These are phyloP conservation scores for Rhopalosiphum padi DNA, from an alignment of 1,140 invertebrate genomes.

Conservation along the genomic window DNA sequence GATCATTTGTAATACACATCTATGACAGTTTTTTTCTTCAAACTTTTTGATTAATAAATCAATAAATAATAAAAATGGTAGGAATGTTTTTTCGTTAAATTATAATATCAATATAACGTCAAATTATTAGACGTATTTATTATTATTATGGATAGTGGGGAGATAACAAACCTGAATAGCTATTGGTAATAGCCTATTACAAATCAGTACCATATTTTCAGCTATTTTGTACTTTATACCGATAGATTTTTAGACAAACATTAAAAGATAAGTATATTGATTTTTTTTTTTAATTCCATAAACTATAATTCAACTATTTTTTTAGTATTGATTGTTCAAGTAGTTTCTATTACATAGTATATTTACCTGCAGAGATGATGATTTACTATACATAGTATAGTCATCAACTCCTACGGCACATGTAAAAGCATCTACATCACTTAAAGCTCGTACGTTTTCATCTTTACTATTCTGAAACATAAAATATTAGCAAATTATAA, in stretches of 20 bases:
- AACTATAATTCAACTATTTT: background rate
- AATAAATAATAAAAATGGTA: no score
- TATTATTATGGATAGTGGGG: no score
- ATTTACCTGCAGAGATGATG: slow-evolving; percentile 86
- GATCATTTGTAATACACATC: no score
- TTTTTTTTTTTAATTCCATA: background rate
- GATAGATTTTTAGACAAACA: no score
- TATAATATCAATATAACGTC: no score
- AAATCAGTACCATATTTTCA: background rate
- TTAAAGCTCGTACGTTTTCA: slow-evolving; percentile 59
- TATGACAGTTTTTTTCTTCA: no score
- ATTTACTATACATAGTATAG: slow-evolving; percentile 95
- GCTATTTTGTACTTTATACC: background rate
- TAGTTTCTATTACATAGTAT: background rate
- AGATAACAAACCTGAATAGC: no score
- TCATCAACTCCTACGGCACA: slow-evolving; percentile 91
- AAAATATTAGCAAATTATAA: background rate
- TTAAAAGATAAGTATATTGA: no score
- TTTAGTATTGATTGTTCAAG: background rate
- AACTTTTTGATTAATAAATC: no score
- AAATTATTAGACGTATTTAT: no score
- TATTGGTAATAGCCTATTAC: no score
- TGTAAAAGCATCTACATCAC: slow-evolving; percentile 82
- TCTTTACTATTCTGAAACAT: slow-evolving; percentile 74
- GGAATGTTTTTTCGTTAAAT: no score